Evolutionary conservation across 2,888 invertebrate species (phyloP).

Genomic region (Catocala fraxini): DNA sequence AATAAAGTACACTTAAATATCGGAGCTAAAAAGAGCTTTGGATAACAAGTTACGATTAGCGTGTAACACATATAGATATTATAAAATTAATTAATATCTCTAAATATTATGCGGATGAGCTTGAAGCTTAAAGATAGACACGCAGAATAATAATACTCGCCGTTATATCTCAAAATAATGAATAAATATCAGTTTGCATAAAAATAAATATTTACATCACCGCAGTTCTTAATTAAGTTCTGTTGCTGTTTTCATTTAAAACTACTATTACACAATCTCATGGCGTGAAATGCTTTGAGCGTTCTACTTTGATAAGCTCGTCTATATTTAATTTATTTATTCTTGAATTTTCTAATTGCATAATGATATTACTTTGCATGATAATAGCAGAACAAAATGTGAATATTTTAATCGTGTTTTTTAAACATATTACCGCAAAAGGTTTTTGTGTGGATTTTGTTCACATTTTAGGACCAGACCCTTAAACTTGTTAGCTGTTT

Average conservation of each 20-base stretch:
- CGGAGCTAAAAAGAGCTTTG: constrained; percentile 16
- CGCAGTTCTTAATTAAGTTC: constrained; percentile 12
- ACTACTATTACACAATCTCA: constrained; percentile 4
- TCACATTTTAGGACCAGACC: constrained; percentile 2
- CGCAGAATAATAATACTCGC: constrained; percentile 16
- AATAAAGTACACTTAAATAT: constrained; percentile 1
- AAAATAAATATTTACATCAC: constrained; percentile 17
- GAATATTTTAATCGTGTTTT: background rate
- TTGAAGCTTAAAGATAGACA: constrained; percentile 17
- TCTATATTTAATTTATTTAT: constrained; percentile 1
- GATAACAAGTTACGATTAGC: constrained; percentile 24
- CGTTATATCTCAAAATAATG: constrained; percentile 15
- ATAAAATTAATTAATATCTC: constrained; percentile 34
- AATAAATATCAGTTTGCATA: constrained; percentile 23
- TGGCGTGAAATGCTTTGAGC: background rate
- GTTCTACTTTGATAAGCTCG: background rate
- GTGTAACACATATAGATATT: constrained; percentile 24
- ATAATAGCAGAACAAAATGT: background rate
- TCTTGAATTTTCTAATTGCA: constrained; percentile 2
- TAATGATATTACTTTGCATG: background rate
- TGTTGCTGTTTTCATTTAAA: constrained; percentile 11
- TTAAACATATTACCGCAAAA: background rate
- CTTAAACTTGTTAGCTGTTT: constrained; percentile 6
- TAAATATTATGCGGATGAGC: constrained; percentile 26
- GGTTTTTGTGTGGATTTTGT: background rate